These are phyloP conservation scores for Brassicogethes aeneus DNA, from an alignment of 2,888 invertebrate species.

Conservation along the genomic window DNA sequence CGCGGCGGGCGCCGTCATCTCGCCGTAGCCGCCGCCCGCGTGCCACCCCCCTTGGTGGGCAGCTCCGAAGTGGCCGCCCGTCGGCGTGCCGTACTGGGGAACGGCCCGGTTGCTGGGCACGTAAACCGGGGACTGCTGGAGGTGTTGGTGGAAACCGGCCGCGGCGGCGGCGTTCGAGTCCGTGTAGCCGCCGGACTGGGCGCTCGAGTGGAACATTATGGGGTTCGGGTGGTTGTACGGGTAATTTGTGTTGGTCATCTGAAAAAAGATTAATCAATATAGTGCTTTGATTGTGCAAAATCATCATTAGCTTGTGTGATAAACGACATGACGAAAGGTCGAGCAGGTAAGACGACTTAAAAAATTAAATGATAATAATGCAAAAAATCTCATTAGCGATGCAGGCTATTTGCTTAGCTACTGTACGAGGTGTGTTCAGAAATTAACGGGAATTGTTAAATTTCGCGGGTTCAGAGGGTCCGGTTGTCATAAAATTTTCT, in stretches of 20 bases:
- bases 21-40: conserved; percentile 34
- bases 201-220: conserved; percentile 38
- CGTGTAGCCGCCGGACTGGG: conserved; percentile 32
- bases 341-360: no score
- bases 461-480: no score
- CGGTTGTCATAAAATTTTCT: no score
- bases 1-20: conserved; percentile 38
- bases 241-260: conserved; percentile 17
- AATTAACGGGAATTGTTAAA: no score
- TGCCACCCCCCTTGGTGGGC: conserved; percentile 30
- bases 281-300: no score
- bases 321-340: no score
- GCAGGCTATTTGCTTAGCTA: no score
- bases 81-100: conserved; percentile 43
- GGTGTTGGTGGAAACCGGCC: conserved; percentile 39
- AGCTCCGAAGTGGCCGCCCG: conserved; percentile 32
- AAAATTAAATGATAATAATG: no score
- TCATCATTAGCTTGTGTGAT: no score
- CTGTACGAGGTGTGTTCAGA: no score
- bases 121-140: conserved; percentile 54
- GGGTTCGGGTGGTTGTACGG: conserved; percentile 5
- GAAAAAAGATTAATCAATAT: no score
- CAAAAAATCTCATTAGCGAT: no score
- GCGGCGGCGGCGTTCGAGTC: conserved; percentile 32
- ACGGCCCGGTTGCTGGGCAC: conserved; percentile 53